phyloP scores from a whole-genome alignment of 2,113 vertebrate genomes.

The Petrocephalus zakoni region DNA sequence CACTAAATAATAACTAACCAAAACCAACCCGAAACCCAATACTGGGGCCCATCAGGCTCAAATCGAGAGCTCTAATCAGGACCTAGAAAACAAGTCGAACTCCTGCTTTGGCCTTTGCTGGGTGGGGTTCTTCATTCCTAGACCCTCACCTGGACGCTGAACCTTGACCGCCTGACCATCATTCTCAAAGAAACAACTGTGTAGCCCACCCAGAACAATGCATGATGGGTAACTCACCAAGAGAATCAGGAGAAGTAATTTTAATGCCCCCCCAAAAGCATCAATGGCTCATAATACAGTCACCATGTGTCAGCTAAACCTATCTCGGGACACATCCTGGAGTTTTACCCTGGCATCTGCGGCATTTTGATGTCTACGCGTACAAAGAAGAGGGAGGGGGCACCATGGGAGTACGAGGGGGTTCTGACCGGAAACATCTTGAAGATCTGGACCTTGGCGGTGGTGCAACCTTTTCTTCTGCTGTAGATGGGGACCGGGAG shows the following conservation, averaged over 20 bases:
- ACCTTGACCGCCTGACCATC: background rate
- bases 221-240: background rate
- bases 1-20: background rate
- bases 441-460: slow-evolving; percentile 79
- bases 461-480: slow-evolving; percentile 65
- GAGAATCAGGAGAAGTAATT: background rate
- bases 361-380: background rate
- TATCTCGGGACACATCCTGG: background rate
- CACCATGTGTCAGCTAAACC: background rate
- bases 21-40: background rate
- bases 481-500: slow-evolving; percentile 72
- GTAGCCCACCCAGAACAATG: background rate
- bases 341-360: background rate
- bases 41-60: background rate
- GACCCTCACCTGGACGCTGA: background rate
- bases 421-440: slow-evolving; percentile 89
- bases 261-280: background rate
- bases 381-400: background rate
- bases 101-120: background rate
- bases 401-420: background rate
- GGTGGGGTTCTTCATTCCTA: too few species aligned
- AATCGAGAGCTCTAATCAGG: background rate
- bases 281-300: background rate
- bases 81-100: background rate
- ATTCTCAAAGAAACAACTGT: background rate